These are phyloP conservation scores for Unio pictorum DNA, from an alignment of 2,888 invertebrate species.

Conservation along the genomic window DNA sequence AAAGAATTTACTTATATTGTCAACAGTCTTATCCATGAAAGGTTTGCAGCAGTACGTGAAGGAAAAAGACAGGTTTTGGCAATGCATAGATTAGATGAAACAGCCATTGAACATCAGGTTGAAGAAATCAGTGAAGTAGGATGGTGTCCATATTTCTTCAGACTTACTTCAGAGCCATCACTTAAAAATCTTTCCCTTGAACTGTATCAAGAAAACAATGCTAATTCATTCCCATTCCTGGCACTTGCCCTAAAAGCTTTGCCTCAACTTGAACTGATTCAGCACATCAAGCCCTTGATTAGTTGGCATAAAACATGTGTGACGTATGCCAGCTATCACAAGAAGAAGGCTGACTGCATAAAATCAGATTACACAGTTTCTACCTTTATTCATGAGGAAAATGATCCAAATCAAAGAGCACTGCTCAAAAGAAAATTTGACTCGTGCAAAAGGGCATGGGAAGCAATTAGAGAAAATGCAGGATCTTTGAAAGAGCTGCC, in stretches of 20 bases:
- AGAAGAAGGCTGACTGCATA: conserved; percentile 29
- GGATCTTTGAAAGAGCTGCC: too few species aligned
- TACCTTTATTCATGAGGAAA: conserved; percentile 12
- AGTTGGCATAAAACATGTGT: conserved; percentile 39
- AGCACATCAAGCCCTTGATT: conserved; percentile 23
- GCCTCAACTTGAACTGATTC: conserved; percentile 14
- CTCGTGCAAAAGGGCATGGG: background rate
- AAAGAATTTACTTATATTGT: conserved; percentile 4
- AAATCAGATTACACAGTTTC: conserved; percentile 15
- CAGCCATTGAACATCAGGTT: conserved; percentile 2
- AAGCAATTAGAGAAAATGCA: too few species aligned
- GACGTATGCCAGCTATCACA: conserved; percentile 25
- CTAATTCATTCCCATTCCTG: conserved; percentile 16
- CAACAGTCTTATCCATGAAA: conserved; percentile 1
- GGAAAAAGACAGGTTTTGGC: background rate
- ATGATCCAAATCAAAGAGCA: background rate
- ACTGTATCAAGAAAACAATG: conserved; percentile 3
- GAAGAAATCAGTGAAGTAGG: too few species aligned
- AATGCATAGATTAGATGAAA: background rate
- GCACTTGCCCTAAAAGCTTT: conserved; percentile 7
- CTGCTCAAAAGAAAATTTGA: conserved; percentile 1
- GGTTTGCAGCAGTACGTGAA: conserved; percentile 3
- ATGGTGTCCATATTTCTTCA: conserved; percentile 11
- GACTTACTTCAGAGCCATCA: conserved; percentile 6
- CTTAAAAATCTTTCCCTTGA: conserved; percentile 13